Conservation (phyloP, 2,113 vertebrate species). For the Eulemur rufifrons region DNA sequence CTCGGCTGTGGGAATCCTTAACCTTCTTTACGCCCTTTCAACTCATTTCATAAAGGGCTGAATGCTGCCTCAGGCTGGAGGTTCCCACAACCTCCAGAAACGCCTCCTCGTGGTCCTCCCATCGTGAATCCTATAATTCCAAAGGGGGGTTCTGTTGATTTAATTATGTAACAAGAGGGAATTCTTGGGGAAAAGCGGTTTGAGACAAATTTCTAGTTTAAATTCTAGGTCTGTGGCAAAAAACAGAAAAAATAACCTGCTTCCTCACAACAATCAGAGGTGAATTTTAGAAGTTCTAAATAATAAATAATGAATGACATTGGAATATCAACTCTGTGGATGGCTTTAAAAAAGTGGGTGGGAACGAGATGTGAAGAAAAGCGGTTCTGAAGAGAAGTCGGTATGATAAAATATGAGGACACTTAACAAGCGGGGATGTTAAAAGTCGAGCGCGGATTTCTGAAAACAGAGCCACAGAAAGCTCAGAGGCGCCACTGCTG, state of each 20-base stretch:
- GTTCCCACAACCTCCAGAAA: neutral
- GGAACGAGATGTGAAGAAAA: neutral
- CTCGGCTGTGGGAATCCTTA: neutral
- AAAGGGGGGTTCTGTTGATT: neutral
- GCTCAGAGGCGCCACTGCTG: neutral
- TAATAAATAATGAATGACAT: neutral
- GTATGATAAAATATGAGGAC: neutral
- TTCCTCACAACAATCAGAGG: neutral
- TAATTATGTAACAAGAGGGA: neutral
- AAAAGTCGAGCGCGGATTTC: neutral
- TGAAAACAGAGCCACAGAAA: neutral
- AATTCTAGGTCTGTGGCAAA: neutral
- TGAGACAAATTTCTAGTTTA: slow-evolving; percentile 1
- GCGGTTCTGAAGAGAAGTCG: neutral
- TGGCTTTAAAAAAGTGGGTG: neutral
- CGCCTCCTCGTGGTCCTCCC: neutral
- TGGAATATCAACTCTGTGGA: neutral
- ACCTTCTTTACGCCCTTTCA: neutral
- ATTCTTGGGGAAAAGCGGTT: neutral
- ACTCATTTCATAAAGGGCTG: neutral
- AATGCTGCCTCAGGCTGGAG: neutral
- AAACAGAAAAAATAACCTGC: neutral
- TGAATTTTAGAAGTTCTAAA: slow-evolving; percentile 8
- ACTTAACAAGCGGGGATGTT: neutral
- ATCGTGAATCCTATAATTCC: neutral